Percentiles rank a stretch among this genome's conserved stretches.
phyloP scores from a whole-genome alignment of 2,797 vertebrate species.

The Circus cinereus region DNA sequence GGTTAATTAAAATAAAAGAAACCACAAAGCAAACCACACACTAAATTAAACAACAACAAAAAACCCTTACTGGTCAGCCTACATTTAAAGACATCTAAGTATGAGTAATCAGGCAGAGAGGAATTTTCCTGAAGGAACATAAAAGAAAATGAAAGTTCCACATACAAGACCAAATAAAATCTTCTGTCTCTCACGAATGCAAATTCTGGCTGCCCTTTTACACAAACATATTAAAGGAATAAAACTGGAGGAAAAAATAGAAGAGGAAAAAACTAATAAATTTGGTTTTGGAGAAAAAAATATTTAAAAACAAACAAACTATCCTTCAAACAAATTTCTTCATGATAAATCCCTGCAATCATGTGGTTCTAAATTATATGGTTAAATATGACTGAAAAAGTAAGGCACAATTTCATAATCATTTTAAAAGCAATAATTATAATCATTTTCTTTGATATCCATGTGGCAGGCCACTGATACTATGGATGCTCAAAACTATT shows the following conservation, averaged over 20 bases:
- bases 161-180: constrained; percentile 44
- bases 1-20: constrained; percentile 32
- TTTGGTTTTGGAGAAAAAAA: neutral
- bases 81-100: constrained; percentile 40
- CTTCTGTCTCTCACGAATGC: constrained; percentile 34
- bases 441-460: constrained; percentile 56
- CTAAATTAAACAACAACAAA: constrained; percentile 54
- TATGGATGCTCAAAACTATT: constrained; percentile 17
- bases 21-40: constrained; percentile 19
- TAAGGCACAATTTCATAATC: constrained; percentile 66
- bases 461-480: constrained; percentile 45
- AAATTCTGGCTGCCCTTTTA: constrained; percentile 53
- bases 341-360: constrained; percentile 55
- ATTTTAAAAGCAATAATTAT: constrained; percentile 62
- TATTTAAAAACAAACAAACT: constrained; percentile 12
- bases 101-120: constrained; percentile 42
- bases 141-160: constrained; percentile 58
- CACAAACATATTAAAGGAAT: constrained; percentile 44
- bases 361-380: constrained; percentile 62
- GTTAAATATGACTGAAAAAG: constrained; percentile 61
- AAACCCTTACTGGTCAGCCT: constrained; percentile 21
- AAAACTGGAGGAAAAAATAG: neutral
- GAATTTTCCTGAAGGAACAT: constrained; percentile 62
- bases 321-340: constrained; percentile 61
- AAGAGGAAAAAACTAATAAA: constrained; percentile 24